These are phyloP conservation scores for Listronotus bonariensis DNA, from an alignment of 1,140 invertebrate species.

Conservation along the genomic window DNA sequence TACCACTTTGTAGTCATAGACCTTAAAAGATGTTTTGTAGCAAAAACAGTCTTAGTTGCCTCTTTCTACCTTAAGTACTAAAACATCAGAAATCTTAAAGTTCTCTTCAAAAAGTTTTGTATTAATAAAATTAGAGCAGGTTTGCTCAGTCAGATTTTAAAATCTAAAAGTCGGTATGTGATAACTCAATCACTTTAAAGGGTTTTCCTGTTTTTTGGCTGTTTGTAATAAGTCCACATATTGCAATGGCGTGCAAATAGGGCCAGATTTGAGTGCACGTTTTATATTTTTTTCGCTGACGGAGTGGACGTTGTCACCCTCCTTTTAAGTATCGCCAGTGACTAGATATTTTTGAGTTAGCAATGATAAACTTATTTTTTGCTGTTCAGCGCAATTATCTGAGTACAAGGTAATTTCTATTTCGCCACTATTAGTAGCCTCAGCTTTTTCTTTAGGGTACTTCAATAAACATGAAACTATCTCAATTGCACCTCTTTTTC, in stretches of 20 bases:
- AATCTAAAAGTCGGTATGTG: conserved; percentile 2
- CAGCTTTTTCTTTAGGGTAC: conserved; percentile 8
- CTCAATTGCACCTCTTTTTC: conserved; percentile 53
- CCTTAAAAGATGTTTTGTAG: conserved; percentile 1
- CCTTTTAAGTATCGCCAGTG: conserved; percentile 54
- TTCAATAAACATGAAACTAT: conserved; percentile 57
- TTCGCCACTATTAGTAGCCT: conserved; percentile 20
- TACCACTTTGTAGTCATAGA: not conserved
- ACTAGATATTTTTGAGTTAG: conserved; percentile 52
- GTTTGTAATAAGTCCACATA: not conserved
- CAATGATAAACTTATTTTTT: conserved; percentile 38
- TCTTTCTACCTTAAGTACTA: not conserved
- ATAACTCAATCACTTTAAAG: conserved; percentile 2
- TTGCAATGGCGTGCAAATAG: conserved; percentile 19
- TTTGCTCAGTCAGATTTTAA: conserved; percentile 4
- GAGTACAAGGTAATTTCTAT: conserved; percentile 45
- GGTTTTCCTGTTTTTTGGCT: not conserved
- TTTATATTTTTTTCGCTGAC: conserved; percentile 51
- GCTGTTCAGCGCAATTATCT: conserved; percentile 51
- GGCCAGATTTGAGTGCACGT: conserved; percentile 34
- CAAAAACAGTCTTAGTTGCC: not conserved
- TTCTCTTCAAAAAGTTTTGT: not conserved
- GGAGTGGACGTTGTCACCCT: conserved; percentile 51
- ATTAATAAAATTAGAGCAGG: not conserved
- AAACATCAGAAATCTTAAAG: conserved; percentile 1